Evolutionary conservation across 2,797 vertebrate genomes (phyloP).

Genomic region (Siniperca scherzeri): DNA sequence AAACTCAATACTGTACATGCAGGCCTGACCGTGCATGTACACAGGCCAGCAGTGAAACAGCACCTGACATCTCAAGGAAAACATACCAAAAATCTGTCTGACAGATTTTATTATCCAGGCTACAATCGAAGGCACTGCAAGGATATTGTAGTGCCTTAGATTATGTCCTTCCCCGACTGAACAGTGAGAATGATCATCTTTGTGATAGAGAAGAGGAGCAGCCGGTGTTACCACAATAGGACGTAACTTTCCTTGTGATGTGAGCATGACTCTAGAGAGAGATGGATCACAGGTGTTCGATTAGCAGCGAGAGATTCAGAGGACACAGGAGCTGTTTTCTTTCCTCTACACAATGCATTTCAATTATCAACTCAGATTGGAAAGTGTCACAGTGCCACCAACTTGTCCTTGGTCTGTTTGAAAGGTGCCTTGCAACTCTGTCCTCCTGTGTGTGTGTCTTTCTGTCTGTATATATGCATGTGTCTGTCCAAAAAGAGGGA

Average conservation of each 20-base stretch:
- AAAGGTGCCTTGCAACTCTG: constrained; percentile 37
- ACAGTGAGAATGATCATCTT: constrained; percentile 24
- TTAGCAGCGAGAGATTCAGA: constrained; percentile 48
- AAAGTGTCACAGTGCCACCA: constrained; percentile 51
- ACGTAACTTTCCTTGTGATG: constrained; percentile 35
- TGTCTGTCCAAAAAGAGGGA: neutral
- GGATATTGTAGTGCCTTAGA: constrained; percentile 29
- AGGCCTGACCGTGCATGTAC: neutral
- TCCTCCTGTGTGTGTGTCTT: constrained; percentile 7
- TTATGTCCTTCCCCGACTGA: constrained; percentile 19
- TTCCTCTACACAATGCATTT: constrained; percentile 55
- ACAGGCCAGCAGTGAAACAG: constrained; percentile 28
- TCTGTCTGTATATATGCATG: neutral
- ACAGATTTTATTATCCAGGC: constrained; percentile 32
- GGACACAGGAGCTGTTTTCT: constrained; percentile 31
- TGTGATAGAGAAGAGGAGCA: constrained; percentile 35
- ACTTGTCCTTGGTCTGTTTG: constrained; percentile 46
- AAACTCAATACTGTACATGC: constrained; percentile 53
- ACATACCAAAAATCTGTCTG: constrained; percentile 29
- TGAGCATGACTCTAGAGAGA: constrained; percentile 37
- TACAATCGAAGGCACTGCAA: constrained; percentile 26
- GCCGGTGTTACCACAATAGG: constrained; percentile 26
- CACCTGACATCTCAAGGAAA: constrained; percentile 39
- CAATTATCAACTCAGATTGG: constrained; percentile 68
- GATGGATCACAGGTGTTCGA: constrained; percentile 66